phyloP scores from a whole-genome alignment of 2,888 invertebrate genomes.

The Machimus atricapillus region DNA sequence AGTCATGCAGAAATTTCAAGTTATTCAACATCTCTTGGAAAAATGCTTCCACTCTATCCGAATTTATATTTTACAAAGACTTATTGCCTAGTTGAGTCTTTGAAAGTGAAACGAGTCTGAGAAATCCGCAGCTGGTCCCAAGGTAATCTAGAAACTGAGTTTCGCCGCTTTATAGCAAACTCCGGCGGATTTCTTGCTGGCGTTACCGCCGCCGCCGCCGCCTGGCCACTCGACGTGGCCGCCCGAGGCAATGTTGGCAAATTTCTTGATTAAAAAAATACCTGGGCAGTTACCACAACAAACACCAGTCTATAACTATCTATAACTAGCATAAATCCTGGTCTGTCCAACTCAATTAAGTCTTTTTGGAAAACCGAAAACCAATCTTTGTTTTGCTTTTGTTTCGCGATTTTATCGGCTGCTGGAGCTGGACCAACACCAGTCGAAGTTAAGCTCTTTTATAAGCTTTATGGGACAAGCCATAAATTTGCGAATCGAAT shows the following conservation, averaged over 20 bases:
- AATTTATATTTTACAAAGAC: neutral
- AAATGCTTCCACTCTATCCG: slow-evolving; percentile 1
- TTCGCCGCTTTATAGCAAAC: neutral
- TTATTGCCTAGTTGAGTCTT: neutral
- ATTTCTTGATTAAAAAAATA: slow-evolving; percentile 2
- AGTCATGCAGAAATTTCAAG: slow-evolving; percentile 37
- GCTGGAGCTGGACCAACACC: neutral
- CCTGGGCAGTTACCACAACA: neutral
- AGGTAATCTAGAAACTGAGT: slow-evolving; percentile 37
- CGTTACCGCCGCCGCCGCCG: neutral
- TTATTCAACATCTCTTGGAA: slow-evolving; percentile 26
- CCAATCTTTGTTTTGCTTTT: neutral
- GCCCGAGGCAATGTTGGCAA: slow-evolving; percentile 11
- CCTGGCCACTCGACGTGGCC: neutral
- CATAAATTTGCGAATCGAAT: neutral
- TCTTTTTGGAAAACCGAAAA: neutral
- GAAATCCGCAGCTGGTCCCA: slow-evolving; percentile 29
- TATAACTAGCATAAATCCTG: neutral
- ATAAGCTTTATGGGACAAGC: neutral
- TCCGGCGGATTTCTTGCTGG: neutral
- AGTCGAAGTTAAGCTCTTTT: neutral
- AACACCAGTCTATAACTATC: neutral
- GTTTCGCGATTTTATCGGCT: neutral
- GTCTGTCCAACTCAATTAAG: neutral
- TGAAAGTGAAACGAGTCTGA: slow-evolving; percentile 39